Evolutionary conservation across 2,113 vertebrate genomes (phyloP), one percentile per base, ranked within the genome.

Genomic region (Ceyx margarethae): DNA sequence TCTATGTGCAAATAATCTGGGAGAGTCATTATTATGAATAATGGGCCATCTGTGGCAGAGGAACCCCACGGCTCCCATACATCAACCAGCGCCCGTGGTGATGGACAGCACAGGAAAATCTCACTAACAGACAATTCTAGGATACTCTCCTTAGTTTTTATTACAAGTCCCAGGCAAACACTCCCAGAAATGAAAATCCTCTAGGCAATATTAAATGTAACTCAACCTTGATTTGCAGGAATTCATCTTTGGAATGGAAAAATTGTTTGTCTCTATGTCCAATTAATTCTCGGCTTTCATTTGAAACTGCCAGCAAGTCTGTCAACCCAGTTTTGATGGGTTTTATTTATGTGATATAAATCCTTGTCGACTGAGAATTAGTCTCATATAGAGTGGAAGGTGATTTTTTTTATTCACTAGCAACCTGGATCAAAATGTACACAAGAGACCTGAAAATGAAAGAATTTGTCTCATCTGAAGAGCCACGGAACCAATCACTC

Each of bases 221-320:
- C 68, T 92, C 76, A 94, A 42, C 80, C 53, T 91, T 88, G 57
- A 88, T 57, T 85, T 93, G 79, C 40, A 83, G 68, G 43, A 91
- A 90, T 93, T 95, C 10, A 6, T 95, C 93, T 95, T 91, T 0
- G 0, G 65, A 93, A 80, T 66, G 61, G 42, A 87, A 87, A 92
- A 87, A 65, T 71, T 62, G 78, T 93, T 92, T 85, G 37, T 87
- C 42, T 94, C 57, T 67, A 72, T 78, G 64, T 91, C 76, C 73
- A 91, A 57, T 91, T 93, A 95, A 91, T 94, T 93, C 35, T 91
- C 91, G 76, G 48, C 85, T 91, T 94, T 90, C 65, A 53, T 94
- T 76, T 85, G 91, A 83, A 91, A 74, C 60, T 91, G 85, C 35
- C 80, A 74, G 51, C 33, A 87, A 80, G 23, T 81, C 85, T 95